phyloP scores from a whole-genome alignment of 1,140 invertebrate genomes.

The Nephila pilipes region DNA sequence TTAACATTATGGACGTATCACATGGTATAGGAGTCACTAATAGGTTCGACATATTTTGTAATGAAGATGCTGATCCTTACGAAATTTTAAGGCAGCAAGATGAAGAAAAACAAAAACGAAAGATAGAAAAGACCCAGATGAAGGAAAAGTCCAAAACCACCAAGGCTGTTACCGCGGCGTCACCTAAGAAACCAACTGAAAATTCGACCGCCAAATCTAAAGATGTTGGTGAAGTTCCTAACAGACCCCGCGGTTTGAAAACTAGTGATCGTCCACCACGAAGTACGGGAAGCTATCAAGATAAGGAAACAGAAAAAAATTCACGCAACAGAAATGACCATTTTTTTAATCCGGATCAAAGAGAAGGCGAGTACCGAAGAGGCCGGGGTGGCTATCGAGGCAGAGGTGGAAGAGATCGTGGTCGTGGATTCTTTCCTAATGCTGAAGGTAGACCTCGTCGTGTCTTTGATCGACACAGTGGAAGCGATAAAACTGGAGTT shows the following conservation, averaged over 20 bases:
- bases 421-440: conserved; percentile 84
- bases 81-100: conserved; percentile 85
- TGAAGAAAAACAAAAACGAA: conserved; percentile 90
- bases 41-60: conserved; percentile 93
- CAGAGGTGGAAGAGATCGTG: conserved; percentile 80
- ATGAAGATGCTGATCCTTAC: conserved; percentile 90
- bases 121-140: conserved; percentile 88
- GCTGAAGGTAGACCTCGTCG: conserved; percentile 88
- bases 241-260: conserved; percentile 2
- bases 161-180: conserved; percentile 84
- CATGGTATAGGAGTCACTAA: conserved; percentile 89
- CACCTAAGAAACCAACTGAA: conserved; percentile 48
- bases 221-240: conserved; percentile 24
- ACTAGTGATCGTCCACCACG: not conserved
- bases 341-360: conserved; percentile 78
- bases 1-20: conserved; percentile 7
- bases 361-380: conserved; percentile 79
- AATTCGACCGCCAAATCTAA: conserved; percentile 42
- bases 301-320: conserved; percentile 84
- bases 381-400: conserved; percentile 80
- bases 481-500: conserved; percentile 96
- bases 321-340: conserved; percentile 87
- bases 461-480: conserved; percentile 97
- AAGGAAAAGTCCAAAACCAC: conserved; percentile 84
- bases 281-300: conserved; percentile 82